Percentiles rank a stretch among this genome's conserved stretches.
phyloP scores from a whole-genome alignment of 2,797 vertebrate genomes.

The Alosa sapidissima region DNA sequence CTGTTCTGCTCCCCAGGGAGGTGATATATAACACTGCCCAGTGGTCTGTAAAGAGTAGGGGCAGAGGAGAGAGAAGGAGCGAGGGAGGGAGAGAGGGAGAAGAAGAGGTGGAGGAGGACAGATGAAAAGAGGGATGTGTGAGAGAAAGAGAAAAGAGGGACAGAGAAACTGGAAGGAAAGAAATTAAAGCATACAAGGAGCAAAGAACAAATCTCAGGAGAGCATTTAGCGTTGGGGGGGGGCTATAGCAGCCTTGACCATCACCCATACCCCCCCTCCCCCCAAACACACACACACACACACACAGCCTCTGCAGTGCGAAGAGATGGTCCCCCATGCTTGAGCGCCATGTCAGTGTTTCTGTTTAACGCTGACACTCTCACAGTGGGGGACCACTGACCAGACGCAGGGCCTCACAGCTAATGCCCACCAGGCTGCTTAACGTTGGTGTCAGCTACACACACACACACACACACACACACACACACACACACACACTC shows the following conservation, averaged over 20 bases:
- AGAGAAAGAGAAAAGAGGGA: not conserved
- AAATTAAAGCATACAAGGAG: not conserved
- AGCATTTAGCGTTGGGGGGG: not conserved
- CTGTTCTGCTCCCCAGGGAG: not conserved
- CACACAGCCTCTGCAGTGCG: not conserved
- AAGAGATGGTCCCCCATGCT: not conserved
- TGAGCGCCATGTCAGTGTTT: not conserved
- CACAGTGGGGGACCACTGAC: not conserved
- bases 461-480: conserved; percentile 14
- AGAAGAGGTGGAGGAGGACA: not conserved
- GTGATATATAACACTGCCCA: conserved; percentile 21
- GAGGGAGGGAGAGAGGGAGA: not conserved
- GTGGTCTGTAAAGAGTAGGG: not conserved
- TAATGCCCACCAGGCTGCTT: not conserved
- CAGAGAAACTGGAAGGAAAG: not conserved
- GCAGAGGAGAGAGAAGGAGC: not conserved
- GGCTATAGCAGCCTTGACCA: not conserved
- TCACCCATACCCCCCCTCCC: not conserved
- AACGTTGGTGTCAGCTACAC: not conserved
- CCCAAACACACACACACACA: not conserved
- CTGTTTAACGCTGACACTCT: not conserved
- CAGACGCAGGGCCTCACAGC: not conserved
- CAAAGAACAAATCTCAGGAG: not conserved
- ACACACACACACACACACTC: not conserved
- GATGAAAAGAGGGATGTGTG: not conserved